Percentiles rank a stretch among this genome's conserved stretches.
Conservation (phyloP, 2,797 vertebrate genomes). For the Balearica regulorum region DNA sequence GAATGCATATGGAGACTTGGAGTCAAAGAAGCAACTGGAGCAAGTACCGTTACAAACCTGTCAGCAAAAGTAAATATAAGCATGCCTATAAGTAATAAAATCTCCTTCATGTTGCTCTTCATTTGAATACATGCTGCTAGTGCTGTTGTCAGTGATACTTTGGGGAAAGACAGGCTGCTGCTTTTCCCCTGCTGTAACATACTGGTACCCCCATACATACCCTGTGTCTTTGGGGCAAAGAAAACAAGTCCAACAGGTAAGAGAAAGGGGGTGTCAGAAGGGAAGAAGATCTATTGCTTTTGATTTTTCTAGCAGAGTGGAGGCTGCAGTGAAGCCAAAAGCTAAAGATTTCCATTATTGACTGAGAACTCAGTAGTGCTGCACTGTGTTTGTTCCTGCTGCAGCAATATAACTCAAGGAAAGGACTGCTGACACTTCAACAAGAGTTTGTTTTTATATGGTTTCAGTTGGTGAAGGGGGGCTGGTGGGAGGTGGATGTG, state of each 20-base stretch:
- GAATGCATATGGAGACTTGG: background rate
- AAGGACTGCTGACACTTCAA: background rate
- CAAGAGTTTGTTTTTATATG: background rate
- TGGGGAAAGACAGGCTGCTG: background rate
- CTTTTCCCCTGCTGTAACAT: background rate
- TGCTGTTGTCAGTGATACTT: background rate
- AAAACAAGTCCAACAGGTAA: background rate
- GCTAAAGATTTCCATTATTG: conserved; percentile 30
- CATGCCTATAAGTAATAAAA: background rate
- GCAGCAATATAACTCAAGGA: background rate
- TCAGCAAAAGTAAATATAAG: background rate
- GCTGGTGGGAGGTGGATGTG: background rate
- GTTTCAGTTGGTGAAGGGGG: background rate
- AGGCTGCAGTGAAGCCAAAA: conserved; percentile 4
- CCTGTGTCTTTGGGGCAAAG: background rate
- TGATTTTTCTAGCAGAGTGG: background rate
- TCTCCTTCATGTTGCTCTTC: background rate
- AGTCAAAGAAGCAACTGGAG: background rate
- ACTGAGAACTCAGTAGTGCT: background rate
- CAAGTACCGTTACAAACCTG: background rate
- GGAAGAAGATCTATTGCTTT: background rate
- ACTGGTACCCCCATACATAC: background rate
- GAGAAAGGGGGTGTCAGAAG: background rate
- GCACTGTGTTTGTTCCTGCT: background rate
- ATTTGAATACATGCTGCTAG: background rate